These are phyloP conservation scores for Umimayanthus chanpuru DNA, from an alignment of 92 coral and sea anemone species.

Conservation along the genomic window DNA sequence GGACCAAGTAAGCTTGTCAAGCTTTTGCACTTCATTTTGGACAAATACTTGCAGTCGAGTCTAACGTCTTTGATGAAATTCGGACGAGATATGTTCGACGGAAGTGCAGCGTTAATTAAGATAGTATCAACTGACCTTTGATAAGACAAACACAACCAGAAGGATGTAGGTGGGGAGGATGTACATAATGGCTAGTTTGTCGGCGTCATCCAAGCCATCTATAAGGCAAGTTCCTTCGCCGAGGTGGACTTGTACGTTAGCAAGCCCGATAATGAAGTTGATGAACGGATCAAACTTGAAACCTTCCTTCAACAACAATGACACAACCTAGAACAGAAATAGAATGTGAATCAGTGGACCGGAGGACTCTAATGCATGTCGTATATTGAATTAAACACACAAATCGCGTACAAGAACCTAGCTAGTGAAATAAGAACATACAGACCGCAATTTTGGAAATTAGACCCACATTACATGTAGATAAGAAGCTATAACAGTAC, in stretches of 20 bases:
- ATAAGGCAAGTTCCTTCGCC: slow-evolving; percentile 75
- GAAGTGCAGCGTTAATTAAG: slow-evolving; percentile 15
- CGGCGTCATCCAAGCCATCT: slow-evolving; percentile 76
- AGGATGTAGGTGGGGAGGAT: slow-evolving; percentile 76
- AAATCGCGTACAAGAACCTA: no score
- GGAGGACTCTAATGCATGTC: no score
- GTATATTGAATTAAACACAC: no score
- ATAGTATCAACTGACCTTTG: slow-evolving; percentile 47
- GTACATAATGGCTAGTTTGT: slow-evolving; percentile 80
- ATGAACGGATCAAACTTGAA: slow-evolving; percentile 81
- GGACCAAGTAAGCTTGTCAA: no score
- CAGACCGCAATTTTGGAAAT: no score
- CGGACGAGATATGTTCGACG: no score
- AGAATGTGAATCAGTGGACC: neutral
- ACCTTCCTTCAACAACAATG: slow-evolving; percentile 41
- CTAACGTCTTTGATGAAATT: no score
- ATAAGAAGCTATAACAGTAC: no score
- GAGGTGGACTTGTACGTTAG: slow-evolving; percentile 59
- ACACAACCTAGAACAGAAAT: slow-evolving; percentile 26
- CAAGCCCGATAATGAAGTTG: slow-evolving; percentile 77
- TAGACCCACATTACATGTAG: no score
- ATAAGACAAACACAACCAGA: slow-evolving; percentile 63
- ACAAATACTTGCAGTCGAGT: neutral
- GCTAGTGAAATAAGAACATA: no score
- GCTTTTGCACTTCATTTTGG: no score